A percentile compares a stretch with the other conserved stretches of the same genome.
These are phyloP conservation scores for Isichthys henryi DNA, from an alignment of 2,113 vertebrate genomes.

Conservation along the genomic window DNA sequence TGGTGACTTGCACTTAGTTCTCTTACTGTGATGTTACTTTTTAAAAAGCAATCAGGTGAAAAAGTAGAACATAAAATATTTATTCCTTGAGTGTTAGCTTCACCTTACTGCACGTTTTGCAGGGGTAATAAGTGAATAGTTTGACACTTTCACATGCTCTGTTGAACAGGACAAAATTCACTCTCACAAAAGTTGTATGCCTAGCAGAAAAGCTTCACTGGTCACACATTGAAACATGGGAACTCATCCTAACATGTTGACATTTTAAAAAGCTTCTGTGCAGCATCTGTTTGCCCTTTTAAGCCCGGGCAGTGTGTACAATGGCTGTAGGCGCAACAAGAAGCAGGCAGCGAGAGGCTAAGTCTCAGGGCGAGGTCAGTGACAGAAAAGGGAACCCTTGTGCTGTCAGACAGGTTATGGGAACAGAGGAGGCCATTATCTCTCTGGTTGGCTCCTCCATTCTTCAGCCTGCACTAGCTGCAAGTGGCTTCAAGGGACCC, in stretches of 20 bases:
- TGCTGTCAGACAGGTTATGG: conserved; percentile 20
- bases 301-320: background rate
- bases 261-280: conserved; percentile 11
- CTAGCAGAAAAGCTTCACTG: background rate
- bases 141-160: background rate
- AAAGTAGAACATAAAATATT: background rate
- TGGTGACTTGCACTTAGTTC: background rate
- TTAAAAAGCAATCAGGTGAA: background rate
- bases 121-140: background rate
- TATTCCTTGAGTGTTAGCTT: background rate
- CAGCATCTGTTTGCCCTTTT: conserved; percentile 20
- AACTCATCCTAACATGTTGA: conserved; percentile 13
- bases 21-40: background rate
- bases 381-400: background rate
- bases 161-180: background rate
- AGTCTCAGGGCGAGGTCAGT: conserved; percentile 2
- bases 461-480: background rate
- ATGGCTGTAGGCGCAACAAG: background rate
- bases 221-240: background rate
- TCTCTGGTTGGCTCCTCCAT: background rate
- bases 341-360: background rate
- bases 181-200: background rate
- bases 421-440: conserved; percentile 25
- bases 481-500: background rate
- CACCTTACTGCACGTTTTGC: background rate